Evolutionary conservation across 2,797 vertebrate genomes (phyloP).

Genomic region (Myotis pilosus): DNA sequence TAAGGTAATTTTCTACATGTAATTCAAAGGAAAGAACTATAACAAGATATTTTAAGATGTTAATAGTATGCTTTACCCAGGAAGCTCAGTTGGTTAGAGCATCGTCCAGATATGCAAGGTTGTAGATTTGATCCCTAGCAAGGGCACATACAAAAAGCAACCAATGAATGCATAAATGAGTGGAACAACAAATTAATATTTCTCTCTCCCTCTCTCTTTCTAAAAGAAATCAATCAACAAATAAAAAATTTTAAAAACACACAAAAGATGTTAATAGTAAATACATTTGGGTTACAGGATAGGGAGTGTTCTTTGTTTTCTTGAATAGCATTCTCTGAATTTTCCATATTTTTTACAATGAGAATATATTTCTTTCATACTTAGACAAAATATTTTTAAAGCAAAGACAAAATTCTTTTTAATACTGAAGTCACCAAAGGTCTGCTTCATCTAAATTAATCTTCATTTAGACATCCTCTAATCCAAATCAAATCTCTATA

Average conservation of each 20-base stretch:
- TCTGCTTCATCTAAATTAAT: conserved; percentile 37
- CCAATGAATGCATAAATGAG: too few species aligned
- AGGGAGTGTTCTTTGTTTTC: not conserved
- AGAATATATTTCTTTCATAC: conserved; percentile 26
- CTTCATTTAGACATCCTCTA: conserved; percentile 31
- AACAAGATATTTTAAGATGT: not conserved
- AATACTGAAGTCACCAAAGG: not conserved
- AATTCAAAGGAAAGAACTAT: not conserved
- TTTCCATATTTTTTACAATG: conserved; percentile 36
- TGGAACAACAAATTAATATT: too few species aligned
- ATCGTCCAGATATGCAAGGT: too few species aligned
- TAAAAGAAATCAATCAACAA: too few species aligned
- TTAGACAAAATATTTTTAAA: not conserved
- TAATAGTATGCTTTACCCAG: not conserved
- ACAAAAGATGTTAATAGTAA: not conserved
- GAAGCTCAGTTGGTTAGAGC: too few species aligned
- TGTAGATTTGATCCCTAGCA: too few species aligned
- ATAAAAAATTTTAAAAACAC: too few species aligned
- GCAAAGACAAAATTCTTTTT: conserved; percentile 16
- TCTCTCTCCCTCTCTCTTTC: too few species aligned
- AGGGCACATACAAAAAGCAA: too few species aligned
- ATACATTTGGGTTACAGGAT: not conserved
- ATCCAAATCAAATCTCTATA: not conserved
- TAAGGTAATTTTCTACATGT: not conserved
- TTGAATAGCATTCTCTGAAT: conserved; percentile 15